phyloP scores from a whole-genome alignment of 2,888 invertebrate genomes.

The Exephanes ischioxanthus region DNA sequence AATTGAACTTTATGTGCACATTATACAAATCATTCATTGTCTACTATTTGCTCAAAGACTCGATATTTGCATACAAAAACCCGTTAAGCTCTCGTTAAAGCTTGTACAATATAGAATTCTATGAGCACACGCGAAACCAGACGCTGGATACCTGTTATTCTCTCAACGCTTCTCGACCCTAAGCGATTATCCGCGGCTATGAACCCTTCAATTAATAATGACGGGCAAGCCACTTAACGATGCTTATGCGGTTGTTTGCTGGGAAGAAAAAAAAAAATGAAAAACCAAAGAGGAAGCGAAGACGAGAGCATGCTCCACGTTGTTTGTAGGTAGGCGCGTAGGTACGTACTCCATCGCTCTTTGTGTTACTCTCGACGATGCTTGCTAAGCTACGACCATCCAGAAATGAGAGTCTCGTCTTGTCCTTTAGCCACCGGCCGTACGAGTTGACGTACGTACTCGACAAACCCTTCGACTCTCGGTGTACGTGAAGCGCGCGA shows the following conservation, averaged over 20 bases:
- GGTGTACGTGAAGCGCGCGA: slow-evolving; percentile 20
- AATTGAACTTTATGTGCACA: neutral
- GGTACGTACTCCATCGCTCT: neutral
- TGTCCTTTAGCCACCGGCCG: neutral
- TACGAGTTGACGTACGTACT: neutral
- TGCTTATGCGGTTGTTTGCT: slow-evolving; percentile 47
- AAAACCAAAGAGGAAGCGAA: slow-evolving; percentile 13
- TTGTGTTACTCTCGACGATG: slow-evolving; percentile 19
- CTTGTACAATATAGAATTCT: slow-evolving; percentile 35
- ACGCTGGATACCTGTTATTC: neutral
- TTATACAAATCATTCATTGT: slow-evolving; percentile 4
- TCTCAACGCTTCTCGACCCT: slow-evolving; percentile 12
- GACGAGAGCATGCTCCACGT: neutral
- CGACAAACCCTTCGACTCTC: slow-evolving; percentile 6
- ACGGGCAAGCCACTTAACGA: slow-evolving; percentile 49
- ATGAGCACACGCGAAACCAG: slow-evolving; percentile 1
- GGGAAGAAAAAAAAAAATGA: slow-evolving; percentile 7
- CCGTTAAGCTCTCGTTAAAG: slow-evolving; percentile 38
- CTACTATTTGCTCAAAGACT: neutral
- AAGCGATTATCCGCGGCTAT: slow-evolving; percentile 42
- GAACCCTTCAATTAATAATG: slow-evolving; percentile 63
- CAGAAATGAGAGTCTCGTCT: neutral
- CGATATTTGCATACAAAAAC: slow-evolving; percentile 49
- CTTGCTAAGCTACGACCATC: neutral
- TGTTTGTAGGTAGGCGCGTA: neutral